Evolutionary conservation across 2,888 invertebrate genomes (phyloP), one percentile per base, ranked within the genome.

Genomic region (Drosophila algonquin): DNA sequence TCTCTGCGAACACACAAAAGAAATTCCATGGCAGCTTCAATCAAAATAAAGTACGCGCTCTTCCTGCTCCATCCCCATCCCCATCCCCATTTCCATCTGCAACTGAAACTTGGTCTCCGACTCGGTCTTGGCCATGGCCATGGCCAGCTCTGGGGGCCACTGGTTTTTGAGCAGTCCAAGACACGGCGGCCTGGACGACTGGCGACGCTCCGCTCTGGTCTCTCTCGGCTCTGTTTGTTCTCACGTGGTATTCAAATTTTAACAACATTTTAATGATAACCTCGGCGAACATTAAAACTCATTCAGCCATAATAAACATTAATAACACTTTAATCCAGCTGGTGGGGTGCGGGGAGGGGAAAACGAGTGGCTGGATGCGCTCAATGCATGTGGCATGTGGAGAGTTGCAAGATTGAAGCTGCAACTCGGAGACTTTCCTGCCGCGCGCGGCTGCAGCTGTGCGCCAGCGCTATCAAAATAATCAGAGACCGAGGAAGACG

Each of bases 251-350:
- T 86, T 86, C 89, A 89, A 86, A 86, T 86, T 87, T 89, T 89
- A 86, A 87, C 90, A 89, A 83, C 87, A 82, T 87, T 90, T 90
- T 90, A 90, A 90, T 90, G 89, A 90, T 90, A 80, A 87, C 89
- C 90, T 89, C 81, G 81, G 81, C 79, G 80, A 87, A 88, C 89
- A 90, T 90, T 90, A 90, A 90, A 90, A 89, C 90, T 87, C 89
- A 90, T 90, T 90, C 90, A 80, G 84, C 76, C 82, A 78, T 89
- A 90, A 90, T 90, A 90, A 90, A 87, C 91, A 90, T 89, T 90
- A 90, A 90, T 90, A 90, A 90, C 90, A 90, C 87, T 90, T 90
- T 90, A 88, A 88, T 90, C 90, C 82, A 74, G 21, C 21, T 63
- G 30, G 63, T 74, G 60, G 58, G 52, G 62, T 63, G 62, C 16